Evolutionary conservation across 2,888 invertebrate species (phyloP), one percentile per base, ranked within the genome.

Genomic region (Tanypteryx hageni): DNA sequence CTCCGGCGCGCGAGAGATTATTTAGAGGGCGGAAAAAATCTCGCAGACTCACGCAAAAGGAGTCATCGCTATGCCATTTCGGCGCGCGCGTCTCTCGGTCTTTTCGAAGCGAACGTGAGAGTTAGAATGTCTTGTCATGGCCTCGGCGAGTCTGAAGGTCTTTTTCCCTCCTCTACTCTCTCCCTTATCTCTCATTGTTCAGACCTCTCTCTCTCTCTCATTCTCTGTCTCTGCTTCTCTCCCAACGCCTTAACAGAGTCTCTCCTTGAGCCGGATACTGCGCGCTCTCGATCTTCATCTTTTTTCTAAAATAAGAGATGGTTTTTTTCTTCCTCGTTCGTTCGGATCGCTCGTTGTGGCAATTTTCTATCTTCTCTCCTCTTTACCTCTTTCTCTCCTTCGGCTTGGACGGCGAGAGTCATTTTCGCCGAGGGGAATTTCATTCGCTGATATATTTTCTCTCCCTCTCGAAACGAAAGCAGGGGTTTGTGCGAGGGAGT

Each of bases 41-140:
- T 76, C 76, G 76, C 76, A 76, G 27, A 18, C 76, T 76, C 76
- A 76, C 76, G 76, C 76, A 76, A 27, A 76, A 76, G 76, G 76
- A 76, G 76, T 22, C 76, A 76, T 76, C 76, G 76, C 76, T 27
- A n/a, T 18, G 68, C 68, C 68, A 68, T 76, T 76, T 76, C 76
- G 76, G 22, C 22, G 9, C n/a, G 68, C n/a, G 7, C 18, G 18
- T 9, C 68, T 18, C 22, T 44, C 5, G 44, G 44, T 44, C 44
- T 44, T 44, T 44, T 44, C 44, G 44, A 76, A 13, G 76, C 76
- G 76, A 76, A 76, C 76, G 76, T 76, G 76, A 76, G 76, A 22
- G 68, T 68, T n/a, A 22, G 76, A 18, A 27, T 22, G 76, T 76
- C 76, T 76, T 76, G 76, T 27, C 76, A 76, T 76, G 76, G 76